Evolutionary conservation across 2,888 invertebrate species (phyloP), one percentile per base, ranked within the genome.

Genomic region (Unio pictorum): DNA sequence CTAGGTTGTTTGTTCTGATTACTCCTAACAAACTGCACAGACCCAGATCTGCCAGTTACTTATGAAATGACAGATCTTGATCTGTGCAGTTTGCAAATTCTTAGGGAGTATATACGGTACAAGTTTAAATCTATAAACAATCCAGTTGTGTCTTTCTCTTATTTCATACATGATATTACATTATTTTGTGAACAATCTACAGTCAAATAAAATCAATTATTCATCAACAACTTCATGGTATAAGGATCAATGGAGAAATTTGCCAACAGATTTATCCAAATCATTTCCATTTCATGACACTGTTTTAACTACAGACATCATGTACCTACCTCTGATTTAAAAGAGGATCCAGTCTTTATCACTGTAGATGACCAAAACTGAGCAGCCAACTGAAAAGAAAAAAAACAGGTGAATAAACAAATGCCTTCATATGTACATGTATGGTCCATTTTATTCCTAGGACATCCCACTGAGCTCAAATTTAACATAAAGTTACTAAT

Each of bases 301-400:
- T n/a, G 8, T 11, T 3, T 23, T 58, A 17, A 58, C 26, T 62
- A 30, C 15, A 62, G 34, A 62, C 17, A 30, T 23, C 4, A 28
- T n/a, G 15, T 11, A 26, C 75, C 66, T 79, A 88, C 88, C 87
- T 87, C 75, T 68, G 87, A 74, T 68, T 80, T 84, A 71, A 83
- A 89, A 15, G 81, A 72, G 26, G 75, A 69, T 61, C 83, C 78
- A 57, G 80, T 80, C 45, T 81, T 80, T 56, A 93, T 92, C 0
- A 95, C 94, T 88, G 95, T 94, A 0, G 96, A 96, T 0, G 96
- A 95, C 98, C 98, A 98, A 89, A 96, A 96, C 87, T 95, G 94
- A 74, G 94, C 94, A 3, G 98, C 96, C 54, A 98, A 92, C 96
- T 97, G 91, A 64, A 92, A 95, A 45, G 3, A 11, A 45, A 45